A percentile compares a stretch with the other conserved stretches of the same genome.
Conservation (phyloP, 1,140 invertebrate species). For the Drosophila equinoxialis region DNA sequence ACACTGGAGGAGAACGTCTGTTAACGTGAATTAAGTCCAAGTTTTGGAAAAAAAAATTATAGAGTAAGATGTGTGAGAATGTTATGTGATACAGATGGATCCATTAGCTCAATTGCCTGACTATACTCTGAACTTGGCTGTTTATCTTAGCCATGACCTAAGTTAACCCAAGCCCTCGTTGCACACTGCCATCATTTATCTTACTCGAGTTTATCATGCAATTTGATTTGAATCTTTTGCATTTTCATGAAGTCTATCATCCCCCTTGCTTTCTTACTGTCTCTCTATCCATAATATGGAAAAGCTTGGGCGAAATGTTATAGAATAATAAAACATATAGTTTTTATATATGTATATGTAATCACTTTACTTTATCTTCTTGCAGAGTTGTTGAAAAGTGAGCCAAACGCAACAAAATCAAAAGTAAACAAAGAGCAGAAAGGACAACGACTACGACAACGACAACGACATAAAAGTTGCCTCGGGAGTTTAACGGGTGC, state of each 20-base stretch:
- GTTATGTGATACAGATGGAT: conserved; percentile 24
- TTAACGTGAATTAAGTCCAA: too few species aligned
- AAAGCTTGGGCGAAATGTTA: conserved; percentile 24
- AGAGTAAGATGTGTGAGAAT: neutral
- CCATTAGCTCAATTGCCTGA: conserved; percentile 70
- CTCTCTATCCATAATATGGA: neutral
- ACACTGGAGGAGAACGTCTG: too few species aligned
- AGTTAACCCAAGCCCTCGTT: neutral
- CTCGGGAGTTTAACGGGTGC: conserved; percentile 56
- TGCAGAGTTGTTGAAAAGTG: conserved; percentile 43
- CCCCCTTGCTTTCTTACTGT: neutral
- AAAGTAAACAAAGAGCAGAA: conserved; percentile 54
- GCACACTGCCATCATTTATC: conserved; percentile 60
- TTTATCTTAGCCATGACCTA: conserved; percentile 3
- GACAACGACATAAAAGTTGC: conserved; percentile 65
- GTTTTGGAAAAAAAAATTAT: too few species aligned
- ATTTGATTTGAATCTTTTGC: conserved; percentile 57
- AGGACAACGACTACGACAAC: conserved; percentile 19
- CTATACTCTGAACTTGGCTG: conserved; percentile 10
- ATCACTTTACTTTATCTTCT: conserved; percentile 33
- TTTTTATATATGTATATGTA: conserved; percentile 27
- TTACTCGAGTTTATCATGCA: conserved; percentile 54
- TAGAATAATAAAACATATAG: conserved; percentile 30
- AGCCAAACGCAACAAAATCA: conserved; percentile 62
- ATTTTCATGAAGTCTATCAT: conserved; percentile 26